Evolutionary conservation across 2,888 invertebrate genomes (phyloP).

Genomic region (Stegophylla sp.): DNA sequence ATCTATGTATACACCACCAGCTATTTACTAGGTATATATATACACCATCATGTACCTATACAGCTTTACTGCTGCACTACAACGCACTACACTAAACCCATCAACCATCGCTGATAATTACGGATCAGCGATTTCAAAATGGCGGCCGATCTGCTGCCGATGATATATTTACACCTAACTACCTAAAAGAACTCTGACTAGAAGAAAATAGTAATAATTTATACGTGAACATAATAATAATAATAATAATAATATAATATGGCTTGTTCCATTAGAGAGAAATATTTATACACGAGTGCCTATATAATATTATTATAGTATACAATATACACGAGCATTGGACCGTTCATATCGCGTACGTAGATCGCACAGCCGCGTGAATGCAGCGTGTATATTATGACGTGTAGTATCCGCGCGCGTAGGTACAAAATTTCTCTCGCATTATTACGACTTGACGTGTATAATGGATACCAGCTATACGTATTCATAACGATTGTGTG

Average conservation of each 20-base stretch:
- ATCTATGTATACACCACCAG: neutral
- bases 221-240: too few relatives aligned
- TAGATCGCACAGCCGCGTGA: conserved; percentile 14
- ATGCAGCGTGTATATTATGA: neutral
- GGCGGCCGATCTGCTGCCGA: conserved; percentile 52
- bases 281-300: neutral
- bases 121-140: conserved; percentile 59
- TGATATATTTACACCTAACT: conserved; percentile 57
- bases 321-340: conserved; percentile 18
- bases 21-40: neutral
- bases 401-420: neutral
- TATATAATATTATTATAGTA: too few relatives aligned
- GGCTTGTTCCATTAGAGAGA: conserved; percentile 48
- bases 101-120: conserved; percentile 59
- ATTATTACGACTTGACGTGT: neutral
- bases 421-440: conserved; percentile 29
- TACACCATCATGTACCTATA: neutral
- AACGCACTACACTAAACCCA: conserved; percentile 45
- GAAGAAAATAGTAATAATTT: conserved; percentile 40
- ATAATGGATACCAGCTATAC: too few relatives aligned
- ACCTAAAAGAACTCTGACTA: conserved; percentile 24
- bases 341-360: conserved; percentile 52
- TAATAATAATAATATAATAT: conserved; percentile 25
- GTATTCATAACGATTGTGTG: too few relatives aligned
- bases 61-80: too few relatives aligned